Evolutionary conservation across 2,113 vertebrate species (phyloP), one percentile per base, ranked within the genome.

Genomic region (Dolichallabes microphthalmus): DNA sequence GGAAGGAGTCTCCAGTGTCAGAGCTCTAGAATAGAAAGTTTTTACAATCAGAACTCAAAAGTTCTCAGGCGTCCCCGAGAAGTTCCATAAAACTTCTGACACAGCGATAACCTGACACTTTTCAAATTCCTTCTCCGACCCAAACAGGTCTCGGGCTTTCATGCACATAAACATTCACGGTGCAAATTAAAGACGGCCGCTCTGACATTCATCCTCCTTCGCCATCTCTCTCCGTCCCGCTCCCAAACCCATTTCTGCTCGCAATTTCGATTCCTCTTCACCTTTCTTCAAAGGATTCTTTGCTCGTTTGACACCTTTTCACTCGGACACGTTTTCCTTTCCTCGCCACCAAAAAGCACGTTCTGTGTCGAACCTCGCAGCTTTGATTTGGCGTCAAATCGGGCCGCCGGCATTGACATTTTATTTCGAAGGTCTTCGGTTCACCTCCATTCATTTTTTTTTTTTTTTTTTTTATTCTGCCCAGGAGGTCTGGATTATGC

Each of bases 391-490:
- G 82, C 90, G 90, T 92, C 93, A 91, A 93, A 95, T 94, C 92
- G 88, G 93, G 92, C 90, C 89, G 35, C 77, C 92, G 88, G 91
- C 92, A 92, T 88, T 94, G 93, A 94, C 93, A 93, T 92, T 93
- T 87, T 92, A 94, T 94, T 94, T 94, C 91, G 93, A 94, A 78
- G 92, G 93, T 93, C 85, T 94, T 94, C 93, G 92, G 90, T 92
- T 93, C 91, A 92, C 92, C 94, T 93, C 93, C 93, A 93, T 94
- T 93, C 92, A 76, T 80, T 64, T 80, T 82, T 73, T 61, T 89
- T 91, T 91, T 93, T 93, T 94, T 94, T 91, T 93, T 93, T 94
- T 94, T 94, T 94, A 95, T 95, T 95, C 93, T 94, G 94, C 93
- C 93, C 92, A 90, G 92, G 86, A 91, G 93, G 93, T 93, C 93